Conservation (phyloP, 2,888 invertebrate species). For the Pyrrhosoma nymphula region DNA sequence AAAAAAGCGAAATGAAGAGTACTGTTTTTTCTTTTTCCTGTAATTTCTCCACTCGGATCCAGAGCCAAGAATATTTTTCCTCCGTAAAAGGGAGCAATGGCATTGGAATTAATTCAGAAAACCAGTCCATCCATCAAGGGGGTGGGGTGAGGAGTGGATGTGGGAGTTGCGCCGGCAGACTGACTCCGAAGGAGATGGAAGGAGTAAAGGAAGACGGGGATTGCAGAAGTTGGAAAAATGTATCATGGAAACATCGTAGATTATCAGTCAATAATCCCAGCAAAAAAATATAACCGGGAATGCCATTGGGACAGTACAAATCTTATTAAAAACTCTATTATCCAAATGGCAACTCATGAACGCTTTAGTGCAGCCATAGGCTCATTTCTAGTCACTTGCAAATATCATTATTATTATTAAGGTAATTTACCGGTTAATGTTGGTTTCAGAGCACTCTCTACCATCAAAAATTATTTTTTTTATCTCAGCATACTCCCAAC, state of each 20-base stretch:
- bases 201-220: not conserved
- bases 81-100: slow-evolving; percentile 42
- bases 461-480: no score
- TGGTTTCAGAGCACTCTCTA: no score
- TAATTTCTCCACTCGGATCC: not conserved
- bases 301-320: no score
- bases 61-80: slow-evolving; percentile 34
- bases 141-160: not conserved
- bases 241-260: not conserved
- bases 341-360: no score
- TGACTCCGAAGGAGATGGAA: not conserved
- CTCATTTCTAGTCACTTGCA: no score
- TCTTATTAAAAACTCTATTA: no score
- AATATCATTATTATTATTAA: no score
- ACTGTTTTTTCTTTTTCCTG: not conserved
- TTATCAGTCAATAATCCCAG: not conserved
- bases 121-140: slow-evolving; percentile 54
- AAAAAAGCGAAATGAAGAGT: not conserved
- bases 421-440: no score
- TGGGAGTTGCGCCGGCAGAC: not conserved
- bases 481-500: no score
- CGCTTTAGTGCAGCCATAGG: no score
- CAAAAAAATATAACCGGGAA: not conserved
- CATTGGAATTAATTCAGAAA: slow-evolving; percentile 66
- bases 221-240: not conserved